These are phyloP conservation scores for Epinephelus moara DNA, from an alignment of 2,113 vertebrate genomes.

Conservation along the genomic window DNA sequence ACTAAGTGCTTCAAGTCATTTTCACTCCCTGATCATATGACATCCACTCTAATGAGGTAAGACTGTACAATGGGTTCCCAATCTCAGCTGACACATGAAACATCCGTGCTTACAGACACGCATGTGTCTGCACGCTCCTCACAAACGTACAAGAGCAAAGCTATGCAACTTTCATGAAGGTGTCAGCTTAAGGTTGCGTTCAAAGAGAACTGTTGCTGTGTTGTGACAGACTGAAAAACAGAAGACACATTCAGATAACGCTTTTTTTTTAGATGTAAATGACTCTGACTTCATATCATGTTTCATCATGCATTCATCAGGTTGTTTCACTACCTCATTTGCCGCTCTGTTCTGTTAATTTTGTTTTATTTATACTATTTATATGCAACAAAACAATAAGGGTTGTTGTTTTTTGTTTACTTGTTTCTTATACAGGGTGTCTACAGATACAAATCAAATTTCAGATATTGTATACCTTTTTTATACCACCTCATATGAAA, in stretches of 20 bases:
- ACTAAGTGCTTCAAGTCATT: background rate
- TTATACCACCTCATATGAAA: no score
- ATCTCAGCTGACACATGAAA: conserved; percentile 20
- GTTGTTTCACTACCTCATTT: background rate
- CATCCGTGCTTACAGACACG: background rate
- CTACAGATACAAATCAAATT: no score
- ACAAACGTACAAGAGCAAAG: conserved; percentile 3
- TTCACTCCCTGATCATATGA: conserved; percentile 1
- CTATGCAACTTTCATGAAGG: conserved; percentile 63
- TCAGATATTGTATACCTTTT: no score
- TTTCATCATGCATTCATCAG: conserved; percentile 34
- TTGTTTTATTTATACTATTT: no score
- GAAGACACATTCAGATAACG: conserved; percentile 22
- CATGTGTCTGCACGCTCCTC: background rate
- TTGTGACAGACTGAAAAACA: background rate
- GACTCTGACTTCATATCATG: background rate
- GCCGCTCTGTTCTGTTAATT: background rate
- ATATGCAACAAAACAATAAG: no score
- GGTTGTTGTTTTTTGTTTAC: no score
- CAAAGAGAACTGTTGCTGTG: conserved; percentile 4
- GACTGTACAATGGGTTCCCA: conserved; percentile 48
- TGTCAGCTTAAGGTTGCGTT: conserved; percentile 42
- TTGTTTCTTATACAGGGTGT: no score
- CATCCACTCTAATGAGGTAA: conserved; percentile 24
- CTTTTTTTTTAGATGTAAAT: background rate